Conservation (phyloP, 2,113 vertebrate species). For the Pseudorectes ferrugineus region DNA sequence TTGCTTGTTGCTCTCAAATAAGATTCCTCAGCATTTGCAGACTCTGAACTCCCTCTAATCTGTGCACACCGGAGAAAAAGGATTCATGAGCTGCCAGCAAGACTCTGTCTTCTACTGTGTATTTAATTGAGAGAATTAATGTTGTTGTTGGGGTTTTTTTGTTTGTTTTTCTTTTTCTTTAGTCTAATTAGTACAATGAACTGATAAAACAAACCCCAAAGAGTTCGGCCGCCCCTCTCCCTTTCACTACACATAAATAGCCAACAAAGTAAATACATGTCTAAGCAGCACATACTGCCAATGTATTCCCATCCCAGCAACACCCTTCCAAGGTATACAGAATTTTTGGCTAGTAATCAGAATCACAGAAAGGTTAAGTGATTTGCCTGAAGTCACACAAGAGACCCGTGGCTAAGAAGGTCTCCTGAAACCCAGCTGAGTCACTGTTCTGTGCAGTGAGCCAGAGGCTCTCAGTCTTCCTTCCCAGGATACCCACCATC, state of each 20-base stretch:
- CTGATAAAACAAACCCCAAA: background rate
- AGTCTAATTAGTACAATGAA: background rate
- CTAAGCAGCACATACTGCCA: background rate
- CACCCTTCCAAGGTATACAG: background rate
- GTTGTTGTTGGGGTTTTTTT: background rate
- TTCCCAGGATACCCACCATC: background rate
- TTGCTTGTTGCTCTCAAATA: background rate
- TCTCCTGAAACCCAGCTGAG: background rate
- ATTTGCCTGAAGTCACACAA: background rate
- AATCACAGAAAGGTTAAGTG: background rate
- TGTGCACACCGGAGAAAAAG: background rate
- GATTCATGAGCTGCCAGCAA: background rate
- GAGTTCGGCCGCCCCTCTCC: background rate
- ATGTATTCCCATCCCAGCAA: background rate
- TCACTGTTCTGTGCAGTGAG: background rate
- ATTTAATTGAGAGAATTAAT: background rate
- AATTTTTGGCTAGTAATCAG: background rate
- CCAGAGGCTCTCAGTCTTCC: background rate
- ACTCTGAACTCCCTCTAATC: background rate
- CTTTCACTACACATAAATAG: background rate
- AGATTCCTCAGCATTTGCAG: background rate
- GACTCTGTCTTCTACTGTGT: background rate
- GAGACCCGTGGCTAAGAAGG: background rate
- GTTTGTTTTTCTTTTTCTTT: background rate
- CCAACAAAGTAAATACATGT: background rate